These are phyloP conservation scores for Macrostomum lignano DNA, from an alignment of 1,140 invertebrate species.

Conservation along the genomic window DNA sequence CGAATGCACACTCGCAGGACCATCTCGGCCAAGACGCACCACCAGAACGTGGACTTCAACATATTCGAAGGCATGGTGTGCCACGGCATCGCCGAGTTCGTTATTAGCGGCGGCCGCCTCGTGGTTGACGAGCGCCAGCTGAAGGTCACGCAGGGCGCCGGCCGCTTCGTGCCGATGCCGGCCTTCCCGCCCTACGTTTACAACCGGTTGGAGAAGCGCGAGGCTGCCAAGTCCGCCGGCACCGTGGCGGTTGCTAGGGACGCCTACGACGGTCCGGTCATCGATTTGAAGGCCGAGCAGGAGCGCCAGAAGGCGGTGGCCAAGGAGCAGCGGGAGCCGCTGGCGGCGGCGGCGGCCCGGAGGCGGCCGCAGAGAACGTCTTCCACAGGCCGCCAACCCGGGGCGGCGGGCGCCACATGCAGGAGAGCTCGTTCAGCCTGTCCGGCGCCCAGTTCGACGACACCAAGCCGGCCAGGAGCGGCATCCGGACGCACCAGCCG, in stretches of 20 bases:
- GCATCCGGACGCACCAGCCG: constrained; percentile 23
- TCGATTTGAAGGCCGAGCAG: no score
- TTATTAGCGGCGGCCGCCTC: constrained; percentile 59
- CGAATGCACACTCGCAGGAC: no score
- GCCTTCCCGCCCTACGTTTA: no score
- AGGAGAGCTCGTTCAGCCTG: constrained; percentile 72
- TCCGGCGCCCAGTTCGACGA: constrained; percentile 43
- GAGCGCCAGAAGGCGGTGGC: no score
- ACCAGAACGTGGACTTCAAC: constrained; percentile 16
- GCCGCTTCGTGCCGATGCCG: constrained; percentile 43
- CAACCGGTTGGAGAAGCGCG: no score
- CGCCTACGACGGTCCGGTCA: constrained; percentile 23
- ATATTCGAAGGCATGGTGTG: constrained; percentile 14
- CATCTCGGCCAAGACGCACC: constrained; percentile 70
- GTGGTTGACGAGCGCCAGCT: constrained; percentile 58
- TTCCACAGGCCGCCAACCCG: constrained; percentile 20
- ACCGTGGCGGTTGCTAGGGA: no score
- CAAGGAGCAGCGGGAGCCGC: no score
- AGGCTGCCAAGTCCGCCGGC: no score
- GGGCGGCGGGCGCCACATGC: constrained; percentile 46
- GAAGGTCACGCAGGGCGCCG: constrained; percentile 52
- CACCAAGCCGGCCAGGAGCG: constrained; percentile 18
- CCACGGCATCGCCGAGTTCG: constrained; percentile 29
- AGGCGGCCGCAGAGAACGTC: no score
- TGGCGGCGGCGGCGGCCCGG: no score